Conservation (phyloP, 2,797 vertebrate species). For the Tamandua tetradactyla region DNA sequence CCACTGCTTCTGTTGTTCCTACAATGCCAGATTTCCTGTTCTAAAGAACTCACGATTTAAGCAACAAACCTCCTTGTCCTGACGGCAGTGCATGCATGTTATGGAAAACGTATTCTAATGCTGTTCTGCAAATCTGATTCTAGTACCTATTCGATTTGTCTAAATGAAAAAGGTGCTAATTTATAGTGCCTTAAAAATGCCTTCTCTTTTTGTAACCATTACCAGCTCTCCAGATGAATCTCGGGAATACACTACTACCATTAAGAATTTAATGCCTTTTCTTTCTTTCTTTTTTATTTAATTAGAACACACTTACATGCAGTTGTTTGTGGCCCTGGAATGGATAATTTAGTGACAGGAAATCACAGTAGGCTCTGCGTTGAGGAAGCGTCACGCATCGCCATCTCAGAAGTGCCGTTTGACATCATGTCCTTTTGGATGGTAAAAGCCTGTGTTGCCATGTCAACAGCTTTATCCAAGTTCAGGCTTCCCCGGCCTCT, state of each 20-base stretch:
- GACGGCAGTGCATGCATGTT: not conserved
- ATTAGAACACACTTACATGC: not conserved
- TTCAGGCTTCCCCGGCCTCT: conserved; percentile 65
- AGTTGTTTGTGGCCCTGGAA: conserved; percentile 43
- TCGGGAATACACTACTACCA: not conserved
- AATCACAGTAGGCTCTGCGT: not conserved
- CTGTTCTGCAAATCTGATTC: not conserved
- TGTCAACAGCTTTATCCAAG: conserved; percentile 76
- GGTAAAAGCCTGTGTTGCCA: conserved; percentile 76
- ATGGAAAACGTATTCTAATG: not conserved
- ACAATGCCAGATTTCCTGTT: not conserved
- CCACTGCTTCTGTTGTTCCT: not conserved
- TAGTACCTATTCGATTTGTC: not conserved
- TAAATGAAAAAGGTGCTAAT: not conserved
- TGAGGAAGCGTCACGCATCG: conserved; percentile 46
- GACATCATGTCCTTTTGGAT: conserved; percentile 61
- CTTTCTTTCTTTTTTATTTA: conserved; percentile 5
- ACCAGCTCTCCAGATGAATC: not conserved
- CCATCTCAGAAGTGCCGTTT: conserved; percentile 53
- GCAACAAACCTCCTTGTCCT: not conserved
- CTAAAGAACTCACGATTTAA: not conserved
- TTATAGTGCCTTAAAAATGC: not conserved
- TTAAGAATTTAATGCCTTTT: not conserved
- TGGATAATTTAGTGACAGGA: conserved; percentile 40
- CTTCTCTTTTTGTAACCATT: not conserved